Base-by-base conservation (phyloP, 2,888 invertebrate genomes). In the Caenorhabditis wallacei region DNA sequence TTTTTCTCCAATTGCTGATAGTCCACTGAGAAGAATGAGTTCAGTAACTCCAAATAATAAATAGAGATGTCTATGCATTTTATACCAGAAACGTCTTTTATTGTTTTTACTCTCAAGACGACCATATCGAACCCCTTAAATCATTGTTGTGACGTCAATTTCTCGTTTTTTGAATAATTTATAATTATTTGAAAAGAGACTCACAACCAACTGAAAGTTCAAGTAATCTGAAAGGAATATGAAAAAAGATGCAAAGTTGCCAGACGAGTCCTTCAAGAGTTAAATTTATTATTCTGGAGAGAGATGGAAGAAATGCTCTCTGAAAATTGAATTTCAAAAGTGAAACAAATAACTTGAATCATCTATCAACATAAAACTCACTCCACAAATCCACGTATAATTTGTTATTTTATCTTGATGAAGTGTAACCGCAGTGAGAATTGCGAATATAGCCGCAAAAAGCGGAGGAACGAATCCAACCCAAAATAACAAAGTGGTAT, bases 11-110 rank as follows among this genome's bases (percentile, higher is more conserved):
- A 90, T 86, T 11, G 89, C 88, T n/a, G 90, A 90, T 24, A 89
- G 71, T 20, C 88, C 89, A 43, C 88, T 84, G 84, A 90, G 74
- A 93, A 94, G 94, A 63, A 94, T 95, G 63, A 94, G 80, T 66
- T 90, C 90, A 20, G 87, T 66, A 22, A 78, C 61, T n/a, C 90
- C 90, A 57, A 90, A 81, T 35, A 90, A 68, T 30, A 81, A 66
- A 70, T 90, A 90, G n/a, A 85, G 70, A 69, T 89, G 87, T 53
- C 84, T 84, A 81, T 85, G 79, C 63, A 89, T 35, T 46, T 76
- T 84, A 78, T 90, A 90, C 75, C 90, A 75, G 13, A 85, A 63
- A 1, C 88, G 88, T 57, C 69, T 84, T n/a, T 74, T 72, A 56
- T 84, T 84, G 57, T 85, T 80, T 16, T 87, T 87, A 35, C 84